Evolutionary conservation across 1,140 invertebrate species (phyloP), one percentile per base, ranked within the genome.

Genomic region (Hetaerina americana): DNA sequence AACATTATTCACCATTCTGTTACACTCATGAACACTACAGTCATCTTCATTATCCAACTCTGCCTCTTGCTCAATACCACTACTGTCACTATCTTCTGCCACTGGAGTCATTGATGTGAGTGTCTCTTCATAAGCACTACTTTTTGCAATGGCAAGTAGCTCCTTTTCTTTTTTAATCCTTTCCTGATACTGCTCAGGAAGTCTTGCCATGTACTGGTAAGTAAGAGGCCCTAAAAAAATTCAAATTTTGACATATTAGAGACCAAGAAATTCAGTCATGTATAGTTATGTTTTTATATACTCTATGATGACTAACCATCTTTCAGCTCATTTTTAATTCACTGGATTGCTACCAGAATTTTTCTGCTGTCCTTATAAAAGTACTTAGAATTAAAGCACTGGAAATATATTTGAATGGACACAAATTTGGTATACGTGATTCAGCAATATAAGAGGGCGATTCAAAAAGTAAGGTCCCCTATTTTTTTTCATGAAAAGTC

Each of bases 131-230:
- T 68, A 26, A n/a, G 40, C 15, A 57, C 22, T 12, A 57, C 15
- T 57, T 57, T 57, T 57, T 3, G 40, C 40, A 5, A 57, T 57
- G 28, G 68, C 72, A 26, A 73, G 10, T 66, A 73, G 15, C 29
- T 72, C 27, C 67, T 67, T 69, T 49, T 74, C 73, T 57, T 66
- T 71, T 69, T 74, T 70, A 27, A 74, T 74, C 6, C 71, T 25
- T 25, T 74, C 73, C 85, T 88, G 84, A 75, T 93, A 93, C 5
- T 90, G 89, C 76, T 90, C 92, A 26, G 91, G 91, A 72, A 93
- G 80, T 75, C 91, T 84, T 0, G 90, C 88, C 81, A 93, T 86
- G n/a, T 89, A 91, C 76, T 92, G 90, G 78, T 94, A 94, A 28
- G 92, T 93, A 15, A 93, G 77, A 0, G 92, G 91, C 5, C 92